Base-by-base conservation (phyloP, 2,113 vertebrate species). In the Microcebus lehilahytsara region DNA sequence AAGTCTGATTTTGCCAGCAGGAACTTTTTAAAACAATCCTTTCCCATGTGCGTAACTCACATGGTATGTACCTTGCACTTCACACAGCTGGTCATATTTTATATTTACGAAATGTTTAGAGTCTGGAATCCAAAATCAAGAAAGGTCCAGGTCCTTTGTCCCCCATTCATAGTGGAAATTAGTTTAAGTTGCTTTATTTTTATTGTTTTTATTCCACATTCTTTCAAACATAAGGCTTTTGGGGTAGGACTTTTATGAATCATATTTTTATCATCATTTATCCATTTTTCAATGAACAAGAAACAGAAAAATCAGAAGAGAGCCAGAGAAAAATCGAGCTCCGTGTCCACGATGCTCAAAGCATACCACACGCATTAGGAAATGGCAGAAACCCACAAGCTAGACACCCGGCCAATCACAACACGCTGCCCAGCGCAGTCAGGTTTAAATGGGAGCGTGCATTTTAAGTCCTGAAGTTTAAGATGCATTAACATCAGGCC, bases 401-500 rank as follows among this genome's bases (percentile, higher is more conserved):
- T 23, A 87, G 66, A 75, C 9, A 62, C 67, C 75, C 34, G 74
- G 78, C 58, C 64, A 72, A 91, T 83, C 1, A 93, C 95, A 97
- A 83, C 32, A 6, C 49, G 13, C 37, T 64, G 56, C 0, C 85
- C 42, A 91, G 60, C 67, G 69, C 14, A 37, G 92, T 78, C 58
- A 72, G 9, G 86, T 74, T 75, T 71, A 64, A 94, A 53, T 84
- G 72, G 20, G 62, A 53, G 22, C 20, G 22, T 40, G 91, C 42
- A 40, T 22, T 64, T 37, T 51, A 56, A 98, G 85, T 40, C 96
- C 96, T 93, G 94, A 91, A 75, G 96, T 93, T 77, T 66, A 94
- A 96, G 95, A 97, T 91, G 51, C 72, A 60, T 94, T 89, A 75
- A 80, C 86, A 91, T 83, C 96, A 94, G 95, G 69, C 79, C 93